These are phyloP conservation scores for Nematopogon swammerdamellus DNA, from an alignment of 2,888 invertebrate genomes.

Conservation along the genomic window DNA sequence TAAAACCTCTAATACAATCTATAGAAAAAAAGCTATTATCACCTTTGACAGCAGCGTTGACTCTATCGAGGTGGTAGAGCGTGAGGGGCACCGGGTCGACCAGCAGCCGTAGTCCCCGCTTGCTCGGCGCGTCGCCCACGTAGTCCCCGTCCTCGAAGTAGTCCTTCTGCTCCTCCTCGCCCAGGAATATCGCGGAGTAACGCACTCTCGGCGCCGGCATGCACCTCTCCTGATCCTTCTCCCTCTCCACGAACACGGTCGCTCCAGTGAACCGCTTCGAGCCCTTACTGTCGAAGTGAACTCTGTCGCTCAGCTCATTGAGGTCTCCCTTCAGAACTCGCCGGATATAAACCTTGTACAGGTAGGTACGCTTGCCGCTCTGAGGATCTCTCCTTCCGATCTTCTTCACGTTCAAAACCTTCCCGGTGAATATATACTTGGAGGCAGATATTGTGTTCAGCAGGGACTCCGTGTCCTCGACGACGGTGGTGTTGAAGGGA, in stretches of 20 bases:
- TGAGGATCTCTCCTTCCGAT: slow-evolving; percentile 26
- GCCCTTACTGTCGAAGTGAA: slow-evolving; percentile 30
- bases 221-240: slow-evolving; percentile 33
- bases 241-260: slow-evolving; percentile 33
- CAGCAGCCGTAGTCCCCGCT: slow-evolving; percentile 28
- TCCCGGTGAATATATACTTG: slow-evolving; percentile 50
- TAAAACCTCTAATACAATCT: too few species aligned
- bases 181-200: slow-evolving; percentile 46
- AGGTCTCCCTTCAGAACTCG: slow-evolving; percentile 45
- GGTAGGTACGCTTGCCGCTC: slow-evolving; percentile 32
- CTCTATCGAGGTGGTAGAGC: slow-evolving; percentile 48
- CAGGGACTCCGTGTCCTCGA: slow-evolving; percentile 48
- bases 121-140: slow-evolving; percentile 21
- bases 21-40: too few species aligned
- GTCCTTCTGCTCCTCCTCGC: slow-evolving; percentile 12
- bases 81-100: slow-evolving; percentile 53
- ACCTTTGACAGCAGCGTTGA: slow-evolving; percentile 56
- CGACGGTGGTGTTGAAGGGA: slow-evolving; percentile 48
- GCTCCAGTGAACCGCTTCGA: slow-evolving; percentile 38
- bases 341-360: slow-evolving; percentile 44
- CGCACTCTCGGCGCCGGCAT: slow-evolving; percentile 42
- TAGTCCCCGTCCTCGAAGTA: slow-evolving; percentile 22
- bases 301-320: slow-evolving; percentile 31
- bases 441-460: slow-evolving; percentile 49
- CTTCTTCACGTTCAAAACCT: slow-evolving; percentile 46